Base-by-base conservation (phyloP, 2,113 vertebrate species). In the Galbula dea region DNA sequence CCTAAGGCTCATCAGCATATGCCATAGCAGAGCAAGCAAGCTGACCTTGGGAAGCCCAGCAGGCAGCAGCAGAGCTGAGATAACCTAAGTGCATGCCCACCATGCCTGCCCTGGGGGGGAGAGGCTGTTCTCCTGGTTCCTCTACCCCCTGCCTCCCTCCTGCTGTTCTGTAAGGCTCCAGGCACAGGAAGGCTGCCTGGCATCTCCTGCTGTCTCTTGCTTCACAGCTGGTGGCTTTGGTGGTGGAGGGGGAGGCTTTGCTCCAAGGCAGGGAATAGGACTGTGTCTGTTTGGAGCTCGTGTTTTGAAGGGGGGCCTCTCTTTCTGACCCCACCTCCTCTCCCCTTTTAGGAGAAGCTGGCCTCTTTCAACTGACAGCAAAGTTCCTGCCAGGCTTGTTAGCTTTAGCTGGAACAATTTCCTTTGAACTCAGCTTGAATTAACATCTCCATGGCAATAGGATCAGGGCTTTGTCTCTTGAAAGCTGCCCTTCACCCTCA, bases 401-500 rank as follows among this genome's bases (percentile, higher is more conserved):
- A 96, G 97, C 96, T 97, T 96, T 94, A 96, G 95, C 94, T 90
- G 93, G 92, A 97, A 89, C 95, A 57, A 90, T 95, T 97, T 96
- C 97, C 96, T 98, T 98, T 98, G 98, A 98, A 98, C 98, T 97
- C 95, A 62, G 93, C 96, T 97, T 96, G 96, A 98, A 97, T 98
- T 97, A 96, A 93, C 95, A 97, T 98, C 97, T 96, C 97, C 97
- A 98, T 97, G 97, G 98, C 88, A 67, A 98, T 97, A 91, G 93
- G 96, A 96, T 86, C 88, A 4, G 87, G 66, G 93, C 93, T 97
- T 97, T 97, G 95, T 96, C 75, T 86, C 79, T 27, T 20, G 80
- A 83, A 95, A 94, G 96, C 97, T 97, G 94, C 96, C 97, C 96
- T 97, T 98, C 96, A 97, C 95, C 96, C 95, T 48, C 26, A 4